phyloP scores from a whole-genome alignment of 2,113 vertebrate genomes.

The Struthidea cinerea region DNA sequence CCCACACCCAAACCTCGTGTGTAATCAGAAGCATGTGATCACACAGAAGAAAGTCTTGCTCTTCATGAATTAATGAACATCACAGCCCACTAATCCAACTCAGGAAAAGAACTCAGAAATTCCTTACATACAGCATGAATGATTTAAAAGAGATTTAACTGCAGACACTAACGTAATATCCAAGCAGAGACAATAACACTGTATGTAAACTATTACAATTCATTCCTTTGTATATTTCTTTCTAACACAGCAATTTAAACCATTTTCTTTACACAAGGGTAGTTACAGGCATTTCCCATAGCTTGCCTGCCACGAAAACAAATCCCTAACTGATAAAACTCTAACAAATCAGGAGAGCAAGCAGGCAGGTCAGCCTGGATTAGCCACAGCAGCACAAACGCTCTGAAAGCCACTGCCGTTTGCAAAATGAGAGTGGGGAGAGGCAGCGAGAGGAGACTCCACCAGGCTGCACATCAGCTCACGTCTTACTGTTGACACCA shows the following conservation, averaged over 20 bases:
- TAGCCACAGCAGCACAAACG: not conserved
- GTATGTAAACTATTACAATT: not conserved
- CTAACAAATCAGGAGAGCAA: not conserved
- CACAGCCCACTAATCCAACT: not conserved
- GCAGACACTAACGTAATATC: not conserved
- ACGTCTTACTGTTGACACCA: not conserved
- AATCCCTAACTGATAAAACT: not conserved
- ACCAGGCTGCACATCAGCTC: not conserved
- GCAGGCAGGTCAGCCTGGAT: not conserved
- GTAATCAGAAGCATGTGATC: slow-evolving; percentile 7
- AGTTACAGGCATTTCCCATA: not conserved
- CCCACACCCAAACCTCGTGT: not conserved
- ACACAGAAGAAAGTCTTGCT: slow-evolving; percentile 1
- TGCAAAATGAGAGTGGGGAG: not conserved
- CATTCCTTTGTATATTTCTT: not conserved
- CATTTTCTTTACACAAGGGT: not conserved
- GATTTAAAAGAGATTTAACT: not conserved
- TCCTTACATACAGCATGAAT: not conserved
- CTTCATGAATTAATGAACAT: slow-evolving; percentile 9
- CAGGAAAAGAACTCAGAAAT: not conserved
- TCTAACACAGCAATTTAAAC: not conserved
- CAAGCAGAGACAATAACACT: not conserved
- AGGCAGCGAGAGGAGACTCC: not conserved
- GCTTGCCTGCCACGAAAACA: not conserved
- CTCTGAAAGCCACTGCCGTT: not conserved